Base-by-base conservation (phyloP, 92 coral and sea anemone genomes). In the Parazoanthus swiftii region DNA sequence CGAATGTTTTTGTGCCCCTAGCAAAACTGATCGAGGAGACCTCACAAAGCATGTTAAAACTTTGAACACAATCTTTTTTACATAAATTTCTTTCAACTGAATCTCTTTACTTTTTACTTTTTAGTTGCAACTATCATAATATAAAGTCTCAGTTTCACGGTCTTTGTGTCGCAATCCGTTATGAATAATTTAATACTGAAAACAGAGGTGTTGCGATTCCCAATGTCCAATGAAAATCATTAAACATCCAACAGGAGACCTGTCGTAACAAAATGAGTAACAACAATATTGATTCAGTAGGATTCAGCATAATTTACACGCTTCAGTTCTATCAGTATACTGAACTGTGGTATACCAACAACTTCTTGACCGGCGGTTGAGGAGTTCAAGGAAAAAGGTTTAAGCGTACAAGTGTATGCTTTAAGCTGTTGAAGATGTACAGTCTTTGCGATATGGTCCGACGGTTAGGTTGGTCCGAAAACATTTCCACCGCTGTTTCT, bases 401-500 rank as follows among this genome's bases (percentile, higher is more conserved):
- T 65, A 50, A 25, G 20, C 1, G 8, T 25, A 29, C 13, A 29
- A 6, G 14, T 14, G 10, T 73, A 26, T 73, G 8, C 36, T 73
- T 8, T 73, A 73, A 73, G 42, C 77, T 39, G 37, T 23, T 16
- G 25, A 71, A 71, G 8, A 84, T 84, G 87, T 46, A 70, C 36
- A 84, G 78, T 13, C 65, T 84, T 25, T 84, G 87, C 59, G 78
- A 70, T 48, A 6, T 84, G 33, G 46, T 71, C 15, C 78, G 87
- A 38, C 36, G 54, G 14, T 7, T 84, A 4, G 87, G 67, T 26
- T 84, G 65, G 78, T 84, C 87, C 7, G 56, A 46, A 16, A 46
- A 84, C 63, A 25, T 51, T 71, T 84, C 75, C 42, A 71, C 67
- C 8, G 46, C 20, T 6, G 9, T 71, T 25, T 70, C 79, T 16